Evolutionary conservation across 2,888 invertebrate species (phyloP), one percentile per base, ranked within the genome.

Genomic region (Arctia plantaginis): DNA sequence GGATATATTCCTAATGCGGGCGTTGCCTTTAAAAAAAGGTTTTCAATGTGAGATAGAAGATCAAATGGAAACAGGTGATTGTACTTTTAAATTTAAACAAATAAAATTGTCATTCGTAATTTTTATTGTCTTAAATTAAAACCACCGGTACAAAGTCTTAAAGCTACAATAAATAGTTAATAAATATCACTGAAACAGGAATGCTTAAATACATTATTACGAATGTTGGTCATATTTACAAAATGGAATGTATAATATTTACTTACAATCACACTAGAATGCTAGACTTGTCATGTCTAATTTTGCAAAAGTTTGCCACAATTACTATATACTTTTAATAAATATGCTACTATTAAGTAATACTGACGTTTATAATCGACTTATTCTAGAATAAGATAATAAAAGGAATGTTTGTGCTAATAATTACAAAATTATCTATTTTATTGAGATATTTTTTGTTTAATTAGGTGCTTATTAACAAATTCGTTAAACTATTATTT

Each of bases 91-190:
- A 67, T 15, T 39, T 7, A 69, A 55, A 55, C 8, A 55, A 69
- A 23, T n/a, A n/a, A 35, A 23, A 35, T n/a, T 55, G 15, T 35
- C 7, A 41, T 41, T 69, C 62, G 20, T 62, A 62, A 15, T 71
- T 77, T 82, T 81, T 79, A 80, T 78, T 85, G 84, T 77, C 72
- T 75, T 81, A 81, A 86, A 85, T 85, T 85, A 85, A 88, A 87
- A 85, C 69, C 74, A 78, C 77, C 82, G 82, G 86, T 91, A 90
- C 89, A 91, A 90, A 90, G 78, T 79, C 86, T 89, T 90, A 90
- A 79, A 79, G 72, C 87, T 90, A 89, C 84, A 93, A 93, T 92
- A 93, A 91, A 93, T 93, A 92, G 84, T 89, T 89, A 87, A 91
- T 90, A 91, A 91, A 90, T 84, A 85, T 82, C 80, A 82, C 82